Evolutionary conservation across 35 echinoderm and acorn worm genomes (phyloP).

Genomic region (Strongylocentrotus purpuratus): DNA sequence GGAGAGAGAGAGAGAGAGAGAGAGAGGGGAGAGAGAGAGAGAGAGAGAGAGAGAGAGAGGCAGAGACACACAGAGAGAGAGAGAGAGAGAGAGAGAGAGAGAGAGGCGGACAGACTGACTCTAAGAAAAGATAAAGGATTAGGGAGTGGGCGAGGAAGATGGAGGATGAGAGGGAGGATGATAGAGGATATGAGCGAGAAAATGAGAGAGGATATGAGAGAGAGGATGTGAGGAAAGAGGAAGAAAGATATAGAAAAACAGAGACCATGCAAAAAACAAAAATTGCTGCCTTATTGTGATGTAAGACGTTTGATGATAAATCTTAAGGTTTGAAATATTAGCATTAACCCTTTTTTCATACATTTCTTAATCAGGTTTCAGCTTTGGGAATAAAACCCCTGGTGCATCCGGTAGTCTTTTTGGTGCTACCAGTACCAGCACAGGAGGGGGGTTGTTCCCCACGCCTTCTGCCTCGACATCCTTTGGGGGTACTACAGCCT

Average conservation of each 20-base stretch:
- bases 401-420: slow-evolving; percentile 43
- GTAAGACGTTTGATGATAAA: too few relatives aligned
- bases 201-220: too few relatives aligned
- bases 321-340: not conserved
- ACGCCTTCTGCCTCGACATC: slow-evolving; percentile 12
- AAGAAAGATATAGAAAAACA: too few relatives aligned
- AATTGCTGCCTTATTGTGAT: too few relatives aligned
- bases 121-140: not conserved
- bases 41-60: not conserved
- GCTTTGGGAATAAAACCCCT: not conserved
- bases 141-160: not conserved
- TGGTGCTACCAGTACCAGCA: slow-evolving; percentile 46
- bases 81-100: not conserved
- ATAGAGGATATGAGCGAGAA: not conserved
- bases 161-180: not conserved
- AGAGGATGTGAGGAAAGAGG: too few relatives aligned
- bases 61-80: not conserved
- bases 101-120: not conserved
- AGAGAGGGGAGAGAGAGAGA: not conserved
- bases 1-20: not conserved
- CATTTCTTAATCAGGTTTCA: not conserved
- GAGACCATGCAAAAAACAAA: too few relatives aligned
- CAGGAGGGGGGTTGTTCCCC: slow-evolving; percentile 56
- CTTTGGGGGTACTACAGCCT: not conserved
- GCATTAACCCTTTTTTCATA: not conserved